These are phyloP conservation scores for Tympanuchus pallidicinctus DNA, from an alignment of 2,113 vertebrate species.

Conservation along the genomic window DNA sequence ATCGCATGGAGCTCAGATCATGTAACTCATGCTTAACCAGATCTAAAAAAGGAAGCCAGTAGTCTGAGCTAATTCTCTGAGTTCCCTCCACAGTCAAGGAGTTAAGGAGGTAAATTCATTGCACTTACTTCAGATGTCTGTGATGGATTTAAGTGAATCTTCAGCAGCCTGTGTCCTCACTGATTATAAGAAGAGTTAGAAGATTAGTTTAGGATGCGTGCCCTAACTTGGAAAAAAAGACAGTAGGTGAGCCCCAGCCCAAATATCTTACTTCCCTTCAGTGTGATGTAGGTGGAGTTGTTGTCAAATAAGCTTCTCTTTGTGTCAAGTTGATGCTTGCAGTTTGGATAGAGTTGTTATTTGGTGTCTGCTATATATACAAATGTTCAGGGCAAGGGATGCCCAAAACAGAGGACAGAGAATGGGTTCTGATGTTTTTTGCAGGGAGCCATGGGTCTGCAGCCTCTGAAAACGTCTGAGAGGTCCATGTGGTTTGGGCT, in stretches of 20 bases:
- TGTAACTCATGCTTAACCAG: not conserved
- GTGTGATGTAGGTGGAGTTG: not conserved
- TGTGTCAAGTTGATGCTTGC: not conserved
- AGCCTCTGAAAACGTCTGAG: conserved; percentile 36
- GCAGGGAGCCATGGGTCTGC: fast-evolving
- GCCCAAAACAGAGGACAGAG: not conserved
- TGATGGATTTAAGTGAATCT: not conserved
- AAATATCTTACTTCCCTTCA: not conserved
- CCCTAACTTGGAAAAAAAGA: not conserved
- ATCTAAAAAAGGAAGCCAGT: not conserved
- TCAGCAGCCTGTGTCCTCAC: not conserved
- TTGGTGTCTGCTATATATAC: not conserved
- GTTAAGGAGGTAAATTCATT: conserved; percentile 32
- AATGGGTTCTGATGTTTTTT: not conserved
- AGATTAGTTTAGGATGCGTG: not conserved
- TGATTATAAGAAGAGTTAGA: not conserved
- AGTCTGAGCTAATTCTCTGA: not conserved
- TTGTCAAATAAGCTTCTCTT: not conserved
- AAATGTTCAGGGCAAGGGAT: not conserved
- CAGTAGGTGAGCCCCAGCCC: not conserved
- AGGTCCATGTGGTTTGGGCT: not conserved
- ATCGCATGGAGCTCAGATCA: not conserved
- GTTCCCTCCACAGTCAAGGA: not conserved
- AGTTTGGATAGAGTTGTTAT: not conserved
- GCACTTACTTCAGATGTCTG: not conserved